phyloP scores from a whole-genome alignment of 2,113 vertebrate genomes.

The Patagioenas fasciata region DNA sequence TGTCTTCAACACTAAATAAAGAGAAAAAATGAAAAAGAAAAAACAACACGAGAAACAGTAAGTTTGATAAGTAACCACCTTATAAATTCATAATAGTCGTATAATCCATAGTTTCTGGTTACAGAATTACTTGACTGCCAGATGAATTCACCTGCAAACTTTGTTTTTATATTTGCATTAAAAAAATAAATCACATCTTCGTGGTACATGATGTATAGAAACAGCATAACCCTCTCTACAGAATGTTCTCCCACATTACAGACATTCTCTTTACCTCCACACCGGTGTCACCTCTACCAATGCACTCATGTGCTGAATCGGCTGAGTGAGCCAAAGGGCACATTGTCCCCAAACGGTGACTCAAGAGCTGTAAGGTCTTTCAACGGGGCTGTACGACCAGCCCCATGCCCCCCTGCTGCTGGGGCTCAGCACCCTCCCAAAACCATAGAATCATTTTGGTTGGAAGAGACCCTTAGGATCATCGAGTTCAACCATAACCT shows the following conservation, averaged over 20 bases:
- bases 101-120: neutral
- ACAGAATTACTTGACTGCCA: neutral
- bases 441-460: too few species aligned
- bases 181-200: neutral
- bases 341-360: neutral
- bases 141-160: neutral
- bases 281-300: accelerated
- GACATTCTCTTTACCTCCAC: neutral
- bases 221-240: neutral
- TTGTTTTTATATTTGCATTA: neutral
- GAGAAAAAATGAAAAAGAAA: neutral
- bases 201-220: neutral
- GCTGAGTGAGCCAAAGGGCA: neutral
- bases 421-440: neutral
- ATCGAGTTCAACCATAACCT: too few species aligned
- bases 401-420: accelerated
- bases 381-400: accelerated
- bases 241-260: neutral
- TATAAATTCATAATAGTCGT: neutral
- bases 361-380: neutral
- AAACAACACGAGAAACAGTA: neutral
- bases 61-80: neutral
- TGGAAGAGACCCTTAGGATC: too few species aligned
- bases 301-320: accelerated
- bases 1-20: neutral